Evolutionary conservation across 2,113 vertebrate genomes (phyloP), one percentile per base, ranked within the genome.

Genomic region (Eonycteris spelaea): DNA sequence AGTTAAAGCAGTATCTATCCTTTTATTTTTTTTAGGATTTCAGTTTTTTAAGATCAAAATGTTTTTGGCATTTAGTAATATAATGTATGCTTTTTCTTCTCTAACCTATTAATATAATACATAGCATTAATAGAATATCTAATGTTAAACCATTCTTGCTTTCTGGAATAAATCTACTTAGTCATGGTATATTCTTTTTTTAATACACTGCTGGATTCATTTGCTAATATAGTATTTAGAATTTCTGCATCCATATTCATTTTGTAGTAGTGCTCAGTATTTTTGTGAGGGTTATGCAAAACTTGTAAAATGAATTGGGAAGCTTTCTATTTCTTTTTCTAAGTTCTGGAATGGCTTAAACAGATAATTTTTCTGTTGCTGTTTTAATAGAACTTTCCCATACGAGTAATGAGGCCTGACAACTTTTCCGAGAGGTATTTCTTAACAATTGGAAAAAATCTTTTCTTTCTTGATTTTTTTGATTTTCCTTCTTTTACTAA

Each of bases 201-300:
- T 65, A 94, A 80, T 94, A 59, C 1, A 79, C 35, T 82, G 22
- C n/a, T 96, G 70, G 70, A 70, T 70, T 95, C 40, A 90, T 97
- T 95, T 90, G 28, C 51, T 83, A 65, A 74, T 93, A 51, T 6
- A 71, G 30, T 82, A 80, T 94, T 97, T 92, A 94, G 43, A 92
- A 92, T 90, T 92, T 90, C 73, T 92, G 9, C 14, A 77, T 82
- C 15, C 22, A 85, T 82, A 95, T 92, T 91, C 53, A 88, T 94
- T 91, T 79, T 83, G 28, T 84, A 87, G 26, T 79, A 79, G 82
- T 90, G 9, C 35, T 7, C 12, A 85, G 10, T 87, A 75, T 73
- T 96, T 92, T 85, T 21, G 84, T 65, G 57, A 85, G 1, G 33
- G 30, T 84, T 95, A 45, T 21, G 1, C 61, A 67, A 70, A 19